Evolutionary conservation across 2,888 invertebrate species (phyloP), one percentile per base, ranked within the genome.

Genomic region (Hirtodrosophila trivittata): DNA sequence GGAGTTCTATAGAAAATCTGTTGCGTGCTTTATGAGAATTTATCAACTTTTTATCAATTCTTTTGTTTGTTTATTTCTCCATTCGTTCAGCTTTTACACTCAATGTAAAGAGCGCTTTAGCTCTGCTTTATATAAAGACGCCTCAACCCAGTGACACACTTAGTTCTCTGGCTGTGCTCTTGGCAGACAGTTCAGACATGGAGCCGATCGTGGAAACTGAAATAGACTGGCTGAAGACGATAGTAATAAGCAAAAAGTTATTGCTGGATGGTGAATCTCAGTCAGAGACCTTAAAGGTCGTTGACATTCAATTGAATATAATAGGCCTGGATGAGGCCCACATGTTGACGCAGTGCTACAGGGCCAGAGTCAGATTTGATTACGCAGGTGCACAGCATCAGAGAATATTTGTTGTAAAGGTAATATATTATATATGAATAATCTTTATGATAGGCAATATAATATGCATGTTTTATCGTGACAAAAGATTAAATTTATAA

Each of bases 331-430:
- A 86, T 1, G 89, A 89, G 47, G 84, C 89, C 0, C 89, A 85
- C 35, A 89, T 89, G 89, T 25, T 90, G 35, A 89, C 90, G 10
- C 71, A 39, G 5, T 90, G 90, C 51, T 89, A 88, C 64, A 75
- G 81, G 41, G 75, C 86, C 0, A 69, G 62, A n/a, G 55, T 90
- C 1, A 69, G 59, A 8, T 86, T 85, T 43, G 69, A 67, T 5
- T 81, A 75, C 13, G 62, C 64, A 7, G 75, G 75, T 0, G 58
- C 64, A 5, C 51, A 63, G 18, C 42, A 43, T 1, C 63, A 56
- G 5, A 55, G 60, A 1, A 73, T 51, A 12, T 26, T 90, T 0
- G 70, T 90, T 39, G 73, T 89, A 0, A 90, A 90, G 89, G 90
- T 90, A 83, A 46, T 10, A 4, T 12, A 33, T 21, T 9, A 8